Evolutionary conservation across 2,888 invertebrate genomes (phyloP).

Genomic region (Isoperla grammatica): DNA sequence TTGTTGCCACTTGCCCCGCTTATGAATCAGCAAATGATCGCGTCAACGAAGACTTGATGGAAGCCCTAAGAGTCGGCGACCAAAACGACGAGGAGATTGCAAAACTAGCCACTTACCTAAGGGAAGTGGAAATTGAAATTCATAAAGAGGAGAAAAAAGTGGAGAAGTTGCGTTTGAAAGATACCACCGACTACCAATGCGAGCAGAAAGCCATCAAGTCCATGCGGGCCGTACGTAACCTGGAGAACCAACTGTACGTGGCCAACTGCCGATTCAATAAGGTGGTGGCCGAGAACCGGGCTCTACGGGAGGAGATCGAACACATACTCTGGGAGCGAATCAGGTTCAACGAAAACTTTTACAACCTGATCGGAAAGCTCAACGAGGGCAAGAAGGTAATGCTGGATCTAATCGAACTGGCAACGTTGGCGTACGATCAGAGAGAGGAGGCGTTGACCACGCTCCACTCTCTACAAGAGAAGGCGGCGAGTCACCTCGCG

Average conservation of each 20-base stretch:
- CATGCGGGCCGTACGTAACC: constrained; percentile 1
- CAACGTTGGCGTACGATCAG: constrained; percentile 44
- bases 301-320: constrained; percentile 42
- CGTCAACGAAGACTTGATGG: neutral
- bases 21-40: neutral
- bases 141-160: constrained; percentile 16
- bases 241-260: constrained; percentile 20
- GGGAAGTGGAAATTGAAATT: constrained; percentile 19
- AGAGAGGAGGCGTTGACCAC: constrained; percentile 44
- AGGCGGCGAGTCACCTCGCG: constrained; percentile 42
- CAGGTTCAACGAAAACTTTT: constrained; percentile 42
- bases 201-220: constrained; percentile 16
- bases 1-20: neutral
- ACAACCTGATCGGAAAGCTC: constrained; percentile 41
- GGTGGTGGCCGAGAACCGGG: constrained; percentile 27
- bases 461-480: constrained; percentile 42
- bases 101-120: neutral
- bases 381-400: constrained; percentile 40
- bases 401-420: constrained; percentile 43
- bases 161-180: constrained; percentile 11
- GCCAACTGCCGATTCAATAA: constrained; percentile 21
- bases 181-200: constrained; percentile 18
- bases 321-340: constrained; percentile 42
- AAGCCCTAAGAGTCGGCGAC: neutral
- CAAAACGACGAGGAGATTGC: neutral